These are phyloP conservation scores for Distichodus sexfasciatus DNA, from an alignment of 2,797 vertebrate species.

Conservation along the genomic window DNA sequence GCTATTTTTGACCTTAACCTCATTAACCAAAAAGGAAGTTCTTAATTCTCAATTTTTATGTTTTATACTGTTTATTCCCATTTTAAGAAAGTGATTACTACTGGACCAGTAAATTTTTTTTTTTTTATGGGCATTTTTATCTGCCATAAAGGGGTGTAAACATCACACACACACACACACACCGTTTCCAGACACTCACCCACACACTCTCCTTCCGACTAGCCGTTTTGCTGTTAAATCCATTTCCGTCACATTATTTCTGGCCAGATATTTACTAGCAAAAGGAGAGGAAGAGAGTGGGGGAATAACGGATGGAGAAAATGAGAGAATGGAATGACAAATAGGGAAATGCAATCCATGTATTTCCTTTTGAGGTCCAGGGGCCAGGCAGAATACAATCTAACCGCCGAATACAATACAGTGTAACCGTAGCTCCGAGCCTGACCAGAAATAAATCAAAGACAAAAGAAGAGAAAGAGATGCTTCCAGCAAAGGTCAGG, in stretches of 20 bases:
- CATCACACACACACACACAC: background rate
- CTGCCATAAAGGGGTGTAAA: background rate
- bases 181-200: background rate
- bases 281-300: conserved; percentile 33
- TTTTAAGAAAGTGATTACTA: too few species aligned
- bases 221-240: conserved; percentile 4
- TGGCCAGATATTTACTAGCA: background rate
- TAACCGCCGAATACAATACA: conserved; percentile 33
- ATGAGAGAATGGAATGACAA: background rate
- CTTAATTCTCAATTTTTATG: too few species aligned
- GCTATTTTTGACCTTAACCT: too few species aligned
- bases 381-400: conserved; percentile 13
- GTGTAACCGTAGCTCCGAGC: conserved; percentile 33
- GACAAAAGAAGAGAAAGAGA: background rate
- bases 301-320: conserved; percentile 5
- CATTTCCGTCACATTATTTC: conserved; percentile 7
- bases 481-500: background rate
- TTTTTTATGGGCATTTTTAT: background rate
- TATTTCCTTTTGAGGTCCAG: conserved; percentile 43
- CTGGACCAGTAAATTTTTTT: too few species aligned
- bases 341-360: conserved; percentile 21
- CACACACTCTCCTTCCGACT: background rate
- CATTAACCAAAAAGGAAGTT: too few species aligned
- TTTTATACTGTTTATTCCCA: too few species aligned
- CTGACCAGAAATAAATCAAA: conserved; percentile 7